Conservation (phyloP, 2,113 vertebrate species). For the Polyodon spathula region DNA sequence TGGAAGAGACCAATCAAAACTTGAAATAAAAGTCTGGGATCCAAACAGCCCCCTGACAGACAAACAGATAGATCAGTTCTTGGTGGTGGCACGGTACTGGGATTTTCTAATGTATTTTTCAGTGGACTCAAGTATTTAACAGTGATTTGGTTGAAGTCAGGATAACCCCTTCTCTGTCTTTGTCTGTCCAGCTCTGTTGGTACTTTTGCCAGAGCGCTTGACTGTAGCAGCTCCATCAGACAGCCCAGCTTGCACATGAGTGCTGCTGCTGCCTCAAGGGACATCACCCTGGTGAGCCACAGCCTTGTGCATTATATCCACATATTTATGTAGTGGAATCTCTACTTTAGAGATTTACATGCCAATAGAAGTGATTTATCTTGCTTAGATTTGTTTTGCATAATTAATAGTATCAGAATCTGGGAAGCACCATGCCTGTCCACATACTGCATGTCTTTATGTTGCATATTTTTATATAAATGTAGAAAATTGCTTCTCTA, state of each 20-base stretch:
- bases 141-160: not conserved
- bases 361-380: too few species aligned
- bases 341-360: too few species aligned
- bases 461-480: too few species aligned
- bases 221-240: conserved; percentile 68
- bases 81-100: conserved; percentile 93
- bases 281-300: conserved; percentile 62
- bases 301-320: not conserved
- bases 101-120: not conserved
- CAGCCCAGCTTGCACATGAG: conserved; percentile 74
- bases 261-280: conserved; percentile 65
- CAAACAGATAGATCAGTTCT: conserved; percentile 96
- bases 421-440: too few species aligned
- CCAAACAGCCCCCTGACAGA: conserved; percentile 77
- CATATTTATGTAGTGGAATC: too few species aligned
- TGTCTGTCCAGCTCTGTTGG: conserved; percentile 54
- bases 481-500: too few species aligned
- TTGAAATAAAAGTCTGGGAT: conserved; percentile 94
- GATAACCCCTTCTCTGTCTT: not conserved
- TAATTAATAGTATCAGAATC: too few species aligned
- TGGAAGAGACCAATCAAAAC: conserved; percentile 75
- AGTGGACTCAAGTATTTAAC: not conserved
- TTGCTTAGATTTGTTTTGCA: too few species aligned
- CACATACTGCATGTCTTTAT: too few species aligned
- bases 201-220: conserved; percentile 63